phyloP scores from a whole-genome alignment of 2,113 vertebrate species.

The Cheilinus undulatus region DNA sequence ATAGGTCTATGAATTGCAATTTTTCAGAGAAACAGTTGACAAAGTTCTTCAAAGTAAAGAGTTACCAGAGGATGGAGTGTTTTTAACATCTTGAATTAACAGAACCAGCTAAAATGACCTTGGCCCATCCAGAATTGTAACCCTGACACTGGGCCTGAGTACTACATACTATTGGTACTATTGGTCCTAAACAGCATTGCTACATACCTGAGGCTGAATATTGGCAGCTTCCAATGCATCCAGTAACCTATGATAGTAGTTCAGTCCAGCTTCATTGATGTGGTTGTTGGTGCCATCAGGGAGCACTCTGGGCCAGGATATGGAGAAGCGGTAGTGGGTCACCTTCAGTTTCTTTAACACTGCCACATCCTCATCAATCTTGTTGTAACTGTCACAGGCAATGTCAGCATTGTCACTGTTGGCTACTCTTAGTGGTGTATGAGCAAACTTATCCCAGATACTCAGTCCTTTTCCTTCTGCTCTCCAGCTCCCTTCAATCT shows the following conservation, averaged over 20 bases:
- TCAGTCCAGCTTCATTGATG: slow-evolving; percentile 38
- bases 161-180: too few relatives aligned
- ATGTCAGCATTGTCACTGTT: slow-evolving; percentile 26
- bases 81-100: too few relatives aligned
- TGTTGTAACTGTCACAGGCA: slow-evolving; percentile 46
- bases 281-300: slow-evolving; percentile 41
- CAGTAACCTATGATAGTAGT: slow-evolving; percentile 33
- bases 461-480: slow-evolving; percentile 37
- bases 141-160: too few relatives aligned
- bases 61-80: too few relatives aligned
- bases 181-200: neutral
- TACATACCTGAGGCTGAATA: slow-evolving; percentile 38
- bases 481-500: slow-evolving; percentile 51
- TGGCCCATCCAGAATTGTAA: too few relatives aligned
- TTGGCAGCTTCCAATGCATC: slow-evolving; percentile 28
- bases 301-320: slow-evolving; percentile 45
- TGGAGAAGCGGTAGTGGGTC: slow-evolving; percentile 38
- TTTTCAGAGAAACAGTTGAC: too few relatives aligned
- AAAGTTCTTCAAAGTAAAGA: too few relatives aligned
- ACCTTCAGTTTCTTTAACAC: slow-evolving; percentile 45
- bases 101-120: too few relatives aligned
- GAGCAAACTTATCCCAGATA: slow-evolving; percentile 44
- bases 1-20: too few relatives aligned
- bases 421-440: slow-evolving; percentile 29
- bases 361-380: slow-evolving; percentile 30